Percentiles rank a stretch among this genome's conserved stretches.
phyloP scores from a whole-genome alignment of 1,140 invertebrate genomes.

The Meloidogyne hapla region DNA sequence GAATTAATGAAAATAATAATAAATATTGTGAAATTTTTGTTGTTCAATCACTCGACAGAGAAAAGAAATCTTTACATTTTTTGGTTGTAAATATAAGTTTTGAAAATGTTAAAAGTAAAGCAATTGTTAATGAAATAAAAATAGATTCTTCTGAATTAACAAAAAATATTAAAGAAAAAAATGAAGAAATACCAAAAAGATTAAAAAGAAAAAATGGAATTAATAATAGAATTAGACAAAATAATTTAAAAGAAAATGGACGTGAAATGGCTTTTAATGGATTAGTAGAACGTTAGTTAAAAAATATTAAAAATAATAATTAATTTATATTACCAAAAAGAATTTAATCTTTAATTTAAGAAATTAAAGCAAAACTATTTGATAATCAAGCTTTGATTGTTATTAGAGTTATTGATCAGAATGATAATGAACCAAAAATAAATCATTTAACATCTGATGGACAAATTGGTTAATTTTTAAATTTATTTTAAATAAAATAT shows the following conservation, averaged over 20 bases:
- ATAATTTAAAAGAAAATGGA: constrained; percentile 9
- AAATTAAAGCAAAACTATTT: constrained; percentile 45
- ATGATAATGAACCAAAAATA: constrained; percentile 56
- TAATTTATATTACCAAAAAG: too few relatives aligned
- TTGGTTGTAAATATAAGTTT: constrained; percentile 52
- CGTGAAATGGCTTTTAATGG: constrained; percentile 21
- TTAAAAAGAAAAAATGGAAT: neutral
- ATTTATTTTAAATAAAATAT: neutral
- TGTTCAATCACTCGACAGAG: constrained; percentile 47
- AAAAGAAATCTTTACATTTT: constrained; percentile 53
- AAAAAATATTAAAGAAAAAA: neutral
- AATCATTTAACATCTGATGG: constrained; percentile 34
- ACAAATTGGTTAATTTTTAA: constrained; percentile 15
- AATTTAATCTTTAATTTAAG: constrained; percentile 38
- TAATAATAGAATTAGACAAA: neutral
- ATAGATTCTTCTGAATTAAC: constrained; percentile 13
- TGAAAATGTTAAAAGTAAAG: constrained; percentile 16
- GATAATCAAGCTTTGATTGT: constrained; percentile 53
- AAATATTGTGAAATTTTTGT: constrained; percentile 50
- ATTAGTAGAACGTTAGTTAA: constrained; percentile 28
- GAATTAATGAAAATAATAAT: neutral
- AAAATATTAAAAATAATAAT: too few relatives aligned
- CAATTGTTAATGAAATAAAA: constrained; percentile 11
- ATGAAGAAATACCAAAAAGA: constrained; percentile 2
- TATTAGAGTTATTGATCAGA: constrained; percentile 57